A percentile compares a stretch with the other conserved stretches of the same genome.
Evolutionary conservation across 2,888 invertebrate genomes (phyloP).

Genomic region (Prosapia bicincta): DNA sequence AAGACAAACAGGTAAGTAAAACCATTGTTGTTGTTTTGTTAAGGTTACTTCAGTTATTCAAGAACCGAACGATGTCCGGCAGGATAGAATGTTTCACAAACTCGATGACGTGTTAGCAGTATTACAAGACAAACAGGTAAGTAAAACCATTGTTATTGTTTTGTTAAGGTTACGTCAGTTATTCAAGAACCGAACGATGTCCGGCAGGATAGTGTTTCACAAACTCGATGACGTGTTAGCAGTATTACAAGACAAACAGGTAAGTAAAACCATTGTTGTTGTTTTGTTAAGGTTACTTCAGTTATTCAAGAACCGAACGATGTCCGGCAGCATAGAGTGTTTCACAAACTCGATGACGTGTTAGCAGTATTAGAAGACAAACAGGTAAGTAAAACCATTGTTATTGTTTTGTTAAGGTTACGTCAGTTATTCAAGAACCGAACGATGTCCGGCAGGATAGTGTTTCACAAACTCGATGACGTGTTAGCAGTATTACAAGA

Average conservation of each 20-base stretch:
- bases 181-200: background rate
- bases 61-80: background rate
- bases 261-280: background rate
- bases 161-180: background rate
- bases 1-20: no score
- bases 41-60: background rate
- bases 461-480: no score
- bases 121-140: background rate
- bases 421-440: no score
- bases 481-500: no score
- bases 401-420: no score
- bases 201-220: background rate
- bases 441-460: no score
- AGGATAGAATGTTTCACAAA: background rate
- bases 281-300: background rate
- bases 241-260: background rate
- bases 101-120: background rate
- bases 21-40: no score
- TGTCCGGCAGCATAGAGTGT: background rate
- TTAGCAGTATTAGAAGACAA: background rate
- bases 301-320: background rate
- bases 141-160: background rate
- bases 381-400: background rate
- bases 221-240: background rate
- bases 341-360: background rate